phyloP scores from a whole-genome alignment of 2,888 invertebrate species.

The Sphecodes monilicornis region DNA sequence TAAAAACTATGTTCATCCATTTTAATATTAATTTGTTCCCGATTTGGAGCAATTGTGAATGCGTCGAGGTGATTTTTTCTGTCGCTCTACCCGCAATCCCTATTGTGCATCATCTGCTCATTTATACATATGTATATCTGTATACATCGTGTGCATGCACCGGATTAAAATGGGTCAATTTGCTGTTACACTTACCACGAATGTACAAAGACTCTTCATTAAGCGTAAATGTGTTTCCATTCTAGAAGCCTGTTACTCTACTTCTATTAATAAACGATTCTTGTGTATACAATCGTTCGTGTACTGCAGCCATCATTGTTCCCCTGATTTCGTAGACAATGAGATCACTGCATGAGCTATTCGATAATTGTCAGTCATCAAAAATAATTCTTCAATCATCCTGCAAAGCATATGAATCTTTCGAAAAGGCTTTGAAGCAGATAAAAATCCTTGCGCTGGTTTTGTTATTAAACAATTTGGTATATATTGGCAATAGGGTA shows the following conservation, averaged over 20 bases:
- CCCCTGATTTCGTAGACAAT: not conserved
- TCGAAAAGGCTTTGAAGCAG: not conserved
- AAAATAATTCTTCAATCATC: not conserved
- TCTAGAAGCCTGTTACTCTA: not conserved
- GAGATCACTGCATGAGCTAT: not conserved
- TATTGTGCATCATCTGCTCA: not conserved
- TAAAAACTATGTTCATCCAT: not conserved
- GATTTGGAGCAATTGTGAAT: not conserved
- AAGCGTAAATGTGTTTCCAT: constrained; percentile 31
- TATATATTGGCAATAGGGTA: too few species aligned
- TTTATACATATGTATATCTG: constrained; percentile 4
- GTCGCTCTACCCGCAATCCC: not conserved
- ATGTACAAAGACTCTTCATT: constrained; percentile 37
- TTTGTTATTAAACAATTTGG: too few species aligned
- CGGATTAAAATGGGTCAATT: constrained; percentile 58
- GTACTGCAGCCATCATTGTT: not conserved
- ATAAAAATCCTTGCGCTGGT: too few species aligned
- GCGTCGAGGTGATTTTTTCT: not conserved
- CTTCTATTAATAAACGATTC: constrained; percentile 13
- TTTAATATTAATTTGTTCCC: not conserved
- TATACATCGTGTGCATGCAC: constrained; percentile 28
- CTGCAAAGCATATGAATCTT: not conserved
- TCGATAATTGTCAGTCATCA: not conserved
- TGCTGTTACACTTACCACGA: constrained; percentile 21
- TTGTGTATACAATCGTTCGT: not conserved